A percentile compares a stretch with the other conserved stretches of the same genome.
Evolutionary conservation across 2,113 vertebrate species (phyloP).

Genomic region (Bettongia penicillata): DNA sequence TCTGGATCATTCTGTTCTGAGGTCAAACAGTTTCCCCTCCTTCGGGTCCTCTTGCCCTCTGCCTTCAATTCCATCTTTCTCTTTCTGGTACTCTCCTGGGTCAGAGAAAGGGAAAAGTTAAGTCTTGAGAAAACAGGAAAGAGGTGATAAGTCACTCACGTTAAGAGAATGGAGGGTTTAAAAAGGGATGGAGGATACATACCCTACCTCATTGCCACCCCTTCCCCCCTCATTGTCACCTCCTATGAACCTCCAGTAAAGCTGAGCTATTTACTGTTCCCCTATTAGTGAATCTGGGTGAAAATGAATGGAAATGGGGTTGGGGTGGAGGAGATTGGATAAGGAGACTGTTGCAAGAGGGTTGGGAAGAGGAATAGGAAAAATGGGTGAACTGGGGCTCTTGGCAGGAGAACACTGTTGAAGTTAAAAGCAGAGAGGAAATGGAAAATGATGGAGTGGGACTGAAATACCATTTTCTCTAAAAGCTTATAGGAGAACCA

Average conservation of each 20-base stretch:
- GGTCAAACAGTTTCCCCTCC: constrained; percentile 40
- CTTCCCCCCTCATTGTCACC: not conserved
- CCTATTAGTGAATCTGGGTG: not conserved
- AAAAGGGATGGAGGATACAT: not conserved
- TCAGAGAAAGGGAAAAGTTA: constrained; percentile 45
- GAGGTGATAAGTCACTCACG: constrained; percentile 7
- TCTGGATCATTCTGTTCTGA: constrained; percentile 76
- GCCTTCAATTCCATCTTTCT: constrained; percentile 67
- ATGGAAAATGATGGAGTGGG: constrained; percentile 1
- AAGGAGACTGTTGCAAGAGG: constrained; percentile 51
- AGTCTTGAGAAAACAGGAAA: constrained; percentile 48
- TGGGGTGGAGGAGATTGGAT: constrained; percentile 60
- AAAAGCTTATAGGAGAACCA: not conserved
- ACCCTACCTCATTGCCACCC: not conserved
- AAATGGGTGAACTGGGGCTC: constrained; percentile 34
- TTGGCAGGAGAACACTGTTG: constrained; percentile 51
- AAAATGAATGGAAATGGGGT: constrained; percentile 24
- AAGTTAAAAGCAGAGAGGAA: not conserved
- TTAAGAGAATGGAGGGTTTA: constrained; percentile 44
- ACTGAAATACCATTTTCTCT: not conserved
- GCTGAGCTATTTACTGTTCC: not conserved
- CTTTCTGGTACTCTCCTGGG: constrained; percentile 42
- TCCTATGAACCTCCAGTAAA: not conserved
- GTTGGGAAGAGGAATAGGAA: not conserved
- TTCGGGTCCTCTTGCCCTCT: constrained; percentile 46